A percentile compares a stretch with the other conserved stretches of the same genome.
Conservation (phyloP, 2,888 invertebrate genomes). For the Brassicogethes aeneus region DNA sequence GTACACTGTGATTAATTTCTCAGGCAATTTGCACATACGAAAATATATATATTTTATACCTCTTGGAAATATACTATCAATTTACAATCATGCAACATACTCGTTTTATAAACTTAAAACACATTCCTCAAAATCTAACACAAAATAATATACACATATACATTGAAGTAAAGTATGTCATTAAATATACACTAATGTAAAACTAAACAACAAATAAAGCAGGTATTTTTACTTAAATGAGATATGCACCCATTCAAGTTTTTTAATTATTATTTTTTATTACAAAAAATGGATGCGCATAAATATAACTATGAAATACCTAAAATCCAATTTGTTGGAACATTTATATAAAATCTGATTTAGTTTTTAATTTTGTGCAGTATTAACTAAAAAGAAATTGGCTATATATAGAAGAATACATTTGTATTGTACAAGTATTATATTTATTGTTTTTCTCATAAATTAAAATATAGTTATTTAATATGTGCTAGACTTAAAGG, state of each 20-base stretch:
- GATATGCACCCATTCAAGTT: too few relatives aligned
- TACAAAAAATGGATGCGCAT: too few relatives aligned
- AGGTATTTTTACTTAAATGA: too few relatives aligned
- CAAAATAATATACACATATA: constrained; percentile 21
- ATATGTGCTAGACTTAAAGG: constrained; percentile 16
- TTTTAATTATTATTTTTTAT: too few relatives aligned
- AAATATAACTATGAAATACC: too few relatives aligned
- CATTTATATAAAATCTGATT: too few relatives aligned
- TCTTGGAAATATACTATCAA: constrained; percentile 2
- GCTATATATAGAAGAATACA: too few relatives aligned
- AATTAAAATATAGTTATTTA: constrained; percentile 9
- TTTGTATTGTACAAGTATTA: too few relatives aligned
- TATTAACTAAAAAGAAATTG: too few relatives aligned
- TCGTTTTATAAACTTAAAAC: constrained; percentile 6
- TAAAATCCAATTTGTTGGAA: too few relatives aligned
- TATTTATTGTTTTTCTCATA: too few relatives aligned
- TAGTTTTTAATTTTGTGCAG: too few relatives aligned
- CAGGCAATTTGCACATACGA: constrained; percentile 9
- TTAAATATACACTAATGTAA: constrained; percentile 1
- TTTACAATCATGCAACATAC: not conserved
- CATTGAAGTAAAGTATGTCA: constrained; percentile 5
- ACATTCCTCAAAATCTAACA: constrained; percentile 23
- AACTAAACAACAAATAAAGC: not conserved
- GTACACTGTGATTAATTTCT: not conserved
- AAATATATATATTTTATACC: constrained; percentile 19